These are phyloP conservation scores for Apeira syringaria DNA, from an alignment of 2,888 invertebrate genomes.

Conservation along the genomic window DNA sequence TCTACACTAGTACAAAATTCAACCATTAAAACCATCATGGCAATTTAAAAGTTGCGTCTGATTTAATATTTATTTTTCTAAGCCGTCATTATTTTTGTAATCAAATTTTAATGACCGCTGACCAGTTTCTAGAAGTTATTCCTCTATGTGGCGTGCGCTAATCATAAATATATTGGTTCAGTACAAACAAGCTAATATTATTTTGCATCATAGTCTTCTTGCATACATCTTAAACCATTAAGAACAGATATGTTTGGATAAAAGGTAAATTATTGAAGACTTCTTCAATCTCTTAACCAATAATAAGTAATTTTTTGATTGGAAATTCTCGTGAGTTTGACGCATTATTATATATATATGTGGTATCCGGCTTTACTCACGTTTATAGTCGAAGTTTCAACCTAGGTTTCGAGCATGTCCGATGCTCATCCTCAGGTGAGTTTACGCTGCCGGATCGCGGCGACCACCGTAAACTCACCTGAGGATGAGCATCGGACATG, in stretches of 20 bases:
- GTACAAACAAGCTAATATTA: conserved; percentile 34
- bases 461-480: too few relatives aligned
- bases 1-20: conserved; percentile 10
- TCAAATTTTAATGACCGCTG: conserved; percentile 34
- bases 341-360: too few relatives aligned
- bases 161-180: conserved; percentile 30
- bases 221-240: conserved; percentile 14
- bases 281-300: too few relatives aligned
- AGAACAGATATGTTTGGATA: too few relatives aligned
- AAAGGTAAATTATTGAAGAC: conserved; percentile 7
- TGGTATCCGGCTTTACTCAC: too few relatives aligned
- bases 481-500: too few relatives aligned
- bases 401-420: too few relatives aligned
- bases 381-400: too few relatives aligned
- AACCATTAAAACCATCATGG: conserved; percentile 6
- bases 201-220: conserved; percentile 31
- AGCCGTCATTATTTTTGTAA: conserved; percentile 43
- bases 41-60: conserved; percentile 23
- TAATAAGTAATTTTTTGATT: too few relatives aligned
- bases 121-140: conserved; percentile 30
- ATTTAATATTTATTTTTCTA: conserved; percentile 28
- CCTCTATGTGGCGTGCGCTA: conserved; percentile 24
- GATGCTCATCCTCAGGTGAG: too few relatives aligned
- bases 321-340: too few relatives aligned
- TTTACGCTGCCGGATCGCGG: too few relatives aligned